Base-by-base conservation (phyloP, 2,888 invertebrate species). In the Serrognathus titanus region DNA sequence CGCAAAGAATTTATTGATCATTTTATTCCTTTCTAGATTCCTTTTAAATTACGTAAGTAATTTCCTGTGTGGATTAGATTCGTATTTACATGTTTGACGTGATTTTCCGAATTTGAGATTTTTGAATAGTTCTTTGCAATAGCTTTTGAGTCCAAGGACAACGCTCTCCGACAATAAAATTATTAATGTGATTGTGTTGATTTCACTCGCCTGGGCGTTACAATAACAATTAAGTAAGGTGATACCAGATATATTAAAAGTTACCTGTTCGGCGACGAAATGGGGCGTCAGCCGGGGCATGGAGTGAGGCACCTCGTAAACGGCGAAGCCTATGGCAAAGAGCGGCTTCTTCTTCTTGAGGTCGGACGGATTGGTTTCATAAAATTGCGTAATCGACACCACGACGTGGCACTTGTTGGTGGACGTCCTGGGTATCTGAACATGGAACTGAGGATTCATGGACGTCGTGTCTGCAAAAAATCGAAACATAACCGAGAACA, bases 361-460 rank as follows among this genome's bases (percentile, higher is more conserved):
- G 4, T 31, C 24, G 66, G 82, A 65, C 49, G 77, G 75, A 66
- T 77, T 77, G 4, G 76, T 77, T 68, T 83, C 82, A 73, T 87
- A 87, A 69, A 81, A 81, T 76, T 88, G 88, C 55, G 85, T 84
- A 58, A 88, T 85, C 10, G 87, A 86, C 55, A 88, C 86, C 41
- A 88, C 88, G 54, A 87, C 86, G 79, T 88, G 88, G 71, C 87
- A 87, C 78, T 86, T 86, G 72, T 82, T 83, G 65, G 79, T 80
- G 45, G 82, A 80, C 20, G 82, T 81, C 59, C 83, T 78, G n/a
- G 86, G 85, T 57, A 87, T 84, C 73, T 84, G 84, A 61, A 88
- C 83, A 71, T 85, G 85, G 74, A 88, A 88, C 76, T 87, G 87
- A 16, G 83, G 88, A 78, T 88, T 88, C 82, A 85, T 83, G 58